Evolutionary conservation across 2,113 vertebrate genomes (phyloP), one percentile per base, ranked within the genome.

Genomic region (Bos indicus): DNA sequence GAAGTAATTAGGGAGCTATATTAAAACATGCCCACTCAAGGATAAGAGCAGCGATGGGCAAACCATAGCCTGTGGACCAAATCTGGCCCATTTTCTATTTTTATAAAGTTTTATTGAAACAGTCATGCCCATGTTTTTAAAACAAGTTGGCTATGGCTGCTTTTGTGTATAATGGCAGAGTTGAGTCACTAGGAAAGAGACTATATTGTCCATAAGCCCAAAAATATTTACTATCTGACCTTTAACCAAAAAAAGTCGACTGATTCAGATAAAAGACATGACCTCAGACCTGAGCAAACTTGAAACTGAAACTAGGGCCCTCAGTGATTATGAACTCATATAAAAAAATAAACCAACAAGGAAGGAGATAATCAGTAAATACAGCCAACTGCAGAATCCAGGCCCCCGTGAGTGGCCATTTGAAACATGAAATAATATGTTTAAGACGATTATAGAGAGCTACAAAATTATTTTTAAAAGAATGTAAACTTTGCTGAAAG

Each of bases 391-490:
- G n/a, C 78, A 89, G 59, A 88, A 81, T 64, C 54, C 17, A 83
- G 51, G 52, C 15, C 93, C 80, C 26, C 21, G 7, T 43, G 46
- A 21, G 13, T 56, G 51, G 82, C 88, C 80, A 14, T 81, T 88
- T 86, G 54, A 95, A 43, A 28, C 59, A 15, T 89, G 87, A 96
- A 97, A 60, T 92, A 88, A 94, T 71, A 40, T 64, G 16, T 84
- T 96, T 74, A 84, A 78, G 25, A 43, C 60, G 64, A 94, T 90
- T 88, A 94, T 46, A 96, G 57, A 94, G 52, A 88, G 80, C 19
- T 80, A 74, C 43, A 77, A 40, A 57, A 56, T 54, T 30, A 13
- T 2, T 7, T 36, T 54, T 59, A 25, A 90, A 64, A 48, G 15
- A 56, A 84, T 64, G 19, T 46, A 91, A 84, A 43, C n/a, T 25